Evolutionary conservation across 2,888 invertebrate genomes (phyloP).

Genomic region (Ceraclea dissimilis): DNA sequence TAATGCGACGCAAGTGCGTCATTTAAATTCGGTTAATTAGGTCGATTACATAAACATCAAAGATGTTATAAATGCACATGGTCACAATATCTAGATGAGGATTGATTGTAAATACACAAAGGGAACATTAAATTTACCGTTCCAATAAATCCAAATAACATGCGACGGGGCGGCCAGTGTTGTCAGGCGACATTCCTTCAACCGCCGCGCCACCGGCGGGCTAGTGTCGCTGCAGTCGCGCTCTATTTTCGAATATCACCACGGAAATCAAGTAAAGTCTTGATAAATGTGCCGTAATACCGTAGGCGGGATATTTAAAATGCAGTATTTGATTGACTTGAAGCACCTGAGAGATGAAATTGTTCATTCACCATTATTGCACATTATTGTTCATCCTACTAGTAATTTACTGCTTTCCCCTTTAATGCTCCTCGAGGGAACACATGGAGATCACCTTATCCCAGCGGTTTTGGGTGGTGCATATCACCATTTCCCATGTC

Average conservation of each 20-base stretch:
- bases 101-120: not conserved
- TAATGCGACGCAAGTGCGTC: conserved; percentile 19
- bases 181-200: conserved; percentile 15
- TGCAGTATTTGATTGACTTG: not conserved
- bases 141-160: not conserved
- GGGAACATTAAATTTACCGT: not conserved
- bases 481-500: too few relatives aligned
- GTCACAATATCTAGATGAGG: not conserved
- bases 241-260: conserved; percentile 7
- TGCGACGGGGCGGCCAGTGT: conserved; percentile 18
- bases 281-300: not conserved
- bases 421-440: too few relatives aligned
- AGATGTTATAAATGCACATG: not conserved
- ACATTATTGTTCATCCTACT: too few relatives aligned
- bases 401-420: too few relatives aligned
- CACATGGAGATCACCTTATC: too few relatives aligned
- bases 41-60: not conserved
- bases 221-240: not conserved
- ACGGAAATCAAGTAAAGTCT: conserved; percentile 5
- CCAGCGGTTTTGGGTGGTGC: too few relatives aligned
- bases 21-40: not conserved
- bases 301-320: not conserved
- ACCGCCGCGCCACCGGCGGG: conserved; percentile 14
- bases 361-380: not conserved
- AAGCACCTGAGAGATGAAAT: not conserved